These are phyloP conservation scores for Cryptotermes secundus DNA, from an alignment of 1,140 invertebrate genomes.

Conservation along the genomic window DNA sequence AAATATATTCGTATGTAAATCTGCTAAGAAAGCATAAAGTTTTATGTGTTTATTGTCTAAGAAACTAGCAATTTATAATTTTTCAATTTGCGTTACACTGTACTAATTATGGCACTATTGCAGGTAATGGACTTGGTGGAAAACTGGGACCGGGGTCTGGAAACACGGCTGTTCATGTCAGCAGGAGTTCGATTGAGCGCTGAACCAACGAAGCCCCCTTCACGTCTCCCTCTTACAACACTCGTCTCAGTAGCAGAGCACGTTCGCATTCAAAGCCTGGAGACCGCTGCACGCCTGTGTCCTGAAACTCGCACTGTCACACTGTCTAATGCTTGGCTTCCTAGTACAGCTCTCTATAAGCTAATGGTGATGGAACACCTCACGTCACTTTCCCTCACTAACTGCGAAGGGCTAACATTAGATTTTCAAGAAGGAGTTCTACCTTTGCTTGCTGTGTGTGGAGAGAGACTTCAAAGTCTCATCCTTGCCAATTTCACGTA, in stretches of 20 bases:
- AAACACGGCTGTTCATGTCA: conserved; percentile 31
- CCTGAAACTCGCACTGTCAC: conserved; percentile 40
- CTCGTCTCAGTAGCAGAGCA: conserved; percentile 38
- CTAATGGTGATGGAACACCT: conserved; percentile 45
- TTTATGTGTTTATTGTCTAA: too few species aligned
- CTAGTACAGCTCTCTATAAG: conserved; percentile 44
- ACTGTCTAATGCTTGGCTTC: conserved; percentile 42
- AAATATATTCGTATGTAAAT: too few species aligned
- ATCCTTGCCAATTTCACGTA: conserved; percentile 44
- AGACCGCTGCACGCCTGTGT: conserved; percentile 39
- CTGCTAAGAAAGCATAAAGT: too few species aligned
- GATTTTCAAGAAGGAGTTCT: conserved; percentile 47
- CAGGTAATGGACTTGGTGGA: conserved; percentile 32
- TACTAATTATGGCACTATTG: too few species aligned
- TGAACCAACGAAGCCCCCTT: conserved; percentile 17
- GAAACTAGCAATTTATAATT: too few species aligned
- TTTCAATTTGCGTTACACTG: too few species aligned
- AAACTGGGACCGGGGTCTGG: conserved; percentile 31
- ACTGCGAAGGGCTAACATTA: conserved; percentile 42
- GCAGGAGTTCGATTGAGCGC: conserved; percentile 33
- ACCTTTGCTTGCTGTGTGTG: conserved; percentile 44
- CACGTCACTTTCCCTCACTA: conserved; percentile 41
- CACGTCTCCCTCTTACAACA: conserved; percentile 28
- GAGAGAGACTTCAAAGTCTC: conserved; percentile 43
- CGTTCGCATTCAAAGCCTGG: conserved; percentile 40